Conservation (phyloP, 2,113 vertebrate species). For the Urocolius indicus region DNA sequence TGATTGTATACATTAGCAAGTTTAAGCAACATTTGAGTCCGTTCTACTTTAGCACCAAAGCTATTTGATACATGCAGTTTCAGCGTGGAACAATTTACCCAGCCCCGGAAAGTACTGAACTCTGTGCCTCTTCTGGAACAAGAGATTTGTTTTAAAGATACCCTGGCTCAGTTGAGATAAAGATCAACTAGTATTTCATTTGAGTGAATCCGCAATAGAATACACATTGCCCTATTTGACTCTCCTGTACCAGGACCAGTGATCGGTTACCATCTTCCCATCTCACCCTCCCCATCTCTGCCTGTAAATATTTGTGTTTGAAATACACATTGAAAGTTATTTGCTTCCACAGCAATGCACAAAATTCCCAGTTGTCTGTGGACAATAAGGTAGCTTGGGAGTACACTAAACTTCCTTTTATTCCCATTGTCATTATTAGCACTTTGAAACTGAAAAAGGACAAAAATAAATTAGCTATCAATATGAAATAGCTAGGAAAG, state of each 20-base stretch:
- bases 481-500: slow-evolving; percentile 27
- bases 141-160: slow-evolving; percentile 70
- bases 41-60: neutral
- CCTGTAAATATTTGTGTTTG: slow-evolving; percentile 36
- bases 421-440: neutral
- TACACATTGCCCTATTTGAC: slow-evolving; percentile 45
- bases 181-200: slow-evolving; percentile 44
- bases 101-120: slow-evolving; percentile 72
- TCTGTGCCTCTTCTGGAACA: slow-evolving; percentile 62
- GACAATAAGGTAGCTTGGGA: neutral
- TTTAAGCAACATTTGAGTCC: slow-evolving; percentile 38
- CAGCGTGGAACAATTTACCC: slow-evolving; percentile 23
- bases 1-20: neutral
- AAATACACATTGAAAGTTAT: neutral
- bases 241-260: neutral
- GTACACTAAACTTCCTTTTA: neutral
- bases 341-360: neutral
- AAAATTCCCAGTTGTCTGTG: neutral
- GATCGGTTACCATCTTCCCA: slow-evolving; percentile 24
- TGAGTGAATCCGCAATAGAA: slow-evolving; percentile 43
- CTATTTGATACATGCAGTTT: slow-evolving; percentile 58
- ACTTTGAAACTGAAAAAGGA: slow-evolving; percentile 15
- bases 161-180: slow-evolving; percentile 20
- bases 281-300: slow-evolving; percentile 42
- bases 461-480: neutral